These are phyloP conservation scores for Pseudorasbora parva DNA, from an alignment of 2,113 vertebrate species.

Conservation along the genomic window DNA sequence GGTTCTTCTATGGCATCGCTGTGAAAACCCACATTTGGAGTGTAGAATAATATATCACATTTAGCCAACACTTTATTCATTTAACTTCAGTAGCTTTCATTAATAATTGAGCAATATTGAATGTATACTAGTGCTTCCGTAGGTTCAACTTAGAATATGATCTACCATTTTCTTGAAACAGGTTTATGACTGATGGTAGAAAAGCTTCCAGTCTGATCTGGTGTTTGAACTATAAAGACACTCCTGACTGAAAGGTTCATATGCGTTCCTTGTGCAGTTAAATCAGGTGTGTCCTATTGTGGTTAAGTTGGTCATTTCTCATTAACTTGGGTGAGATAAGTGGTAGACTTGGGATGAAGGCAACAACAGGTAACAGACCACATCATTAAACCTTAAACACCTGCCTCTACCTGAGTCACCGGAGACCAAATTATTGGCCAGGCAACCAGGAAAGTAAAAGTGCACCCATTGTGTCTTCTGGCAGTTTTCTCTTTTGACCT, in stretches of 20 bases:
- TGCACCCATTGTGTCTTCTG: constrained; percentile 30
- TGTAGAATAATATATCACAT: not conserved
- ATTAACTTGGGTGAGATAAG: constrained; percentile 55
- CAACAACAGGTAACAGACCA: constrained; percentile 51
- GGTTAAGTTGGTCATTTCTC: constrained; percentile 49
- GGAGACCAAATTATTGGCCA: constrained; percentile 54
- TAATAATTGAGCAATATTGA: not conserved
- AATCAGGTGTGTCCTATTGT: constrained; percentile 48
- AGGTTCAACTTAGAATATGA: not conserved
- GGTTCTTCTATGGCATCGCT: too few relatives aligned
- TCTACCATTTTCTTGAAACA: not conserved
- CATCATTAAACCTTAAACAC: constrained; percentile 57
- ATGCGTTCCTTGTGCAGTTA: constrained; percentile 20
- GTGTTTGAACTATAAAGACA: not conserved
- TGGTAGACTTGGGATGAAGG: constrained; percentile 49
- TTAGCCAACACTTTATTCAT: not conserved
- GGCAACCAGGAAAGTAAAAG: constrained; percentile 20
- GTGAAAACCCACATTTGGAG: too few relatives aligned
- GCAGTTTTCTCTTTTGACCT: not conserved
- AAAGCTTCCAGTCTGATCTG: not conserved
- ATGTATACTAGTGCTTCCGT: not conserved
- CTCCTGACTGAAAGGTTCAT: not conserved
- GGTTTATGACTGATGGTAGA: not conserved
- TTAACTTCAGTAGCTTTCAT: not conserved
- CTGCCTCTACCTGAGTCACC: constrained; percentile 30